These are phyloP conservation scores for Epiblema foenella DNA, from an alignment of 2,888 invertebrate species.

Conservation along the genomic window DNA sequence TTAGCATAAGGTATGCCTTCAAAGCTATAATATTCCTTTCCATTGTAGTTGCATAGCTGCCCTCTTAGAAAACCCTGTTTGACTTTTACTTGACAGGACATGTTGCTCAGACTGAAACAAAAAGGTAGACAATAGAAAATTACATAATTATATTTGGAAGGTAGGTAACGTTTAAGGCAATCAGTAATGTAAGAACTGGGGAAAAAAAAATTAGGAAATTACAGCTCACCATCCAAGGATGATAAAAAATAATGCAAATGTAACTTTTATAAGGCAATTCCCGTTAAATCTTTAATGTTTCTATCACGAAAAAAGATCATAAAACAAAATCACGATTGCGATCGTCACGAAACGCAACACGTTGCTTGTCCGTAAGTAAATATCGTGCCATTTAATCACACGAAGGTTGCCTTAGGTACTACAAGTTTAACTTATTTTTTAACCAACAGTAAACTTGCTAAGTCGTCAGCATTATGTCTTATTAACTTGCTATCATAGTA, in stretches of 20 bases:
- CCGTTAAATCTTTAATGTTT: conserved; percentile 2
- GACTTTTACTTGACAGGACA: conserved; percentile 58
- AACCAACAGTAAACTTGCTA: too few species aligned
- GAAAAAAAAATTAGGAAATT: not conserved
- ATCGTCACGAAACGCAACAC: not conserved
- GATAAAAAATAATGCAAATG: not conserved
- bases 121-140: conserved; percentile 21
- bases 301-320: not conserved
- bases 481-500: too few species aligned
- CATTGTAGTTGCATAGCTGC: conserved; percentile 60
- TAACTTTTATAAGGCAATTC: not conserved
- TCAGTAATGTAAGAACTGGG: not conserved
- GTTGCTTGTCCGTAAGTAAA: not conserved
- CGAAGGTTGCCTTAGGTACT: too few species aligned
- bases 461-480: too few species aligned
- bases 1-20: conserved; percentile 78
- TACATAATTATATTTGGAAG: not conserved
- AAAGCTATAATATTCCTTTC: conserved; percentile 72
- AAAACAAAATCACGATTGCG: not conserved
- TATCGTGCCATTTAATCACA: not conserved
- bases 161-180: not conserved
- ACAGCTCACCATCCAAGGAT: not conserved
- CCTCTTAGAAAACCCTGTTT: conserved; percentile 65
- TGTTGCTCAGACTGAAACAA: conserved; percentile 48
- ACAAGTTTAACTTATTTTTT: too few species aligned